Evolutionary conservation across 1,140 invertebrate genomes (phyloP).

Genomic region (Dendroctonus valens): DNA sequence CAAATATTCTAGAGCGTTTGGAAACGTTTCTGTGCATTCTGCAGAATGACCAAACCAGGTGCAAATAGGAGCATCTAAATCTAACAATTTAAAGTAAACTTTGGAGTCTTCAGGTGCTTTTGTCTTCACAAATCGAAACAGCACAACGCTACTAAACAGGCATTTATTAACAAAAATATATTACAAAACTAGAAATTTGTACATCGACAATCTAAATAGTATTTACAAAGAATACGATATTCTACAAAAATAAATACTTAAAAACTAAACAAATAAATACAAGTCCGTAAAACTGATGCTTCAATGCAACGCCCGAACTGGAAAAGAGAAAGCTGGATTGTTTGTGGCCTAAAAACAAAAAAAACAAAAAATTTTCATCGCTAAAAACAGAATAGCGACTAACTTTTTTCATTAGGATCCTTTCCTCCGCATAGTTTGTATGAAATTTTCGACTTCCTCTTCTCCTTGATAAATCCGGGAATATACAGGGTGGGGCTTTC

Average conservation of each 20-base stretch:
- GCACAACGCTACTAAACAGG: too few species aligned
- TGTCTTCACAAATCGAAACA: too few species aligned
- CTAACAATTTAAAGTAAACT: too few species aligned
- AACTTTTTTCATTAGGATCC: slow-evolving; percentile 66
- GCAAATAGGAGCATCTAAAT: too few species aligned
- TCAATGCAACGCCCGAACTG: slow-evolving; percentile 8
- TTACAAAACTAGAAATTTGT: too few species aligned
- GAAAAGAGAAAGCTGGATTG: slow-evolving; percentile 19
- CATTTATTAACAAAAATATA: too few species aligned
- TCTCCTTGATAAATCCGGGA: slow-evolving; percentile 70
- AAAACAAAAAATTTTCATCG: neutral
- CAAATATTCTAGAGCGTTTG: too few species aligned
- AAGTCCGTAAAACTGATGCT: neutral
- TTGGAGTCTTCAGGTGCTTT: too few species aligned
- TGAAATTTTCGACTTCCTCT: slow-evolving; percentile 67
- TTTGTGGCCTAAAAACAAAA: slow-evolving; percentile 18
- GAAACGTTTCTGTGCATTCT: too few species aligned
- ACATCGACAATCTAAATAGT: neutral
- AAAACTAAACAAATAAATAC: slow-evolving; percentile 15
- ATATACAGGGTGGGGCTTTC: slow-evolving; percentile 73
- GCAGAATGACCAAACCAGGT: too few species aligned
- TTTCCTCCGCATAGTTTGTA: slow-evolving; percentile 71
- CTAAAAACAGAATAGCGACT: slow-evolving; percentile 11
- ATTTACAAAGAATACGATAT: neutral
- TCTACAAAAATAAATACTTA: slow-evolving; percentile 20